These are phyloP conservation scores for Tipula unca DNA, from an alignment of 2,888 invertebrate species.

Conservation along the genomic window DNA sequence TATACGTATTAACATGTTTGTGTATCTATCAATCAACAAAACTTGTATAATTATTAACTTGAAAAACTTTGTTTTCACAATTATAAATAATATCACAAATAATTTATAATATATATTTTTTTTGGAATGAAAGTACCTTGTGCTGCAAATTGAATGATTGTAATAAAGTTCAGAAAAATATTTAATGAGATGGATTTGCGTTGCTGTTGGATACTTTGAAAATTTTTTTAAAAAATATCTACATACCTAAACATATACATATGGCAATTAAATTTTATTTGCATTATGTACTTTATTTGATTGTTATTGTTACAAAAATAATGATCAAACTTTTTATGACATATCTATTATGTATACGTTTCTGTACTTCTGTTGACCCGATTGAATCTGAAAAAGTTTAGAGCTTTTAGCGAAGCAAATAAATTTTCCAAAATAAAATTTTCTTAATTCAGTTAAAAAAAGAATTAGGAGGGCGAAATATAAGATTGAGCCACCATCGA, in stretches of 20 bases:
- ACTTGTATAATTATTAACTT: background rate
- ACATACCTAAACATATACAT: background rate
- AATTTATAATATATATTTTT: background rate
- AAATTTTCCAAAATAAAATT: too few relatives aligned
- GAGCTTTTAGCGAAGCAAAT: too few relatives aligned
- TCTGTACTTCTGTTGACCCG: too few relatives aligned
- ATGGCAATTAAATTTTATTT: background rate
- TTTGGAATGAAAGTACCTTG: background rate
- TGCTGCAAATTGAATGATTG: background rate
- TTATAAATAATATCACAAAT: background rate
- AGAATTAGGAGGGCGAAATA: too few relatives aligned
- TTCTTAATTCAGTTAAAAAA: too few relatives aligned
- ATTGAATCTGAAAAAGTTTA: too few relatives aligned
- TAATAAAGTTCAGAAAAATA: background rate
- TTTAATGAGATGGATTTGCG: background rate
- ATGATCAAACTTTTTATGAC: background rate
- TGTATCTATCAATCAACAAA: background rate
- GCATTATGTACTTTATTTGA: background rate
- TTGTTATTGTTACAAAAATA: background rate
- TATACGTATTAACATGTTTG: too few relatives aligned
- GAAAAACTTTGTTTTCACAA: background rate
- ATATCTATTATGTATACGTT: too few relatives aligned
- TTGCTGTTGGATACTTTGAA: background rate
- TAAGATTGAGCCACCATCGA: too few relatives aligned
- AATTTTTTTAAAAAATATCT: background rate